These are phyloP conservation scores for Phaedon cochleariae DNA, from an alignment of 2,888 invertebrate species.

Conservation along the genomic window DNA sequence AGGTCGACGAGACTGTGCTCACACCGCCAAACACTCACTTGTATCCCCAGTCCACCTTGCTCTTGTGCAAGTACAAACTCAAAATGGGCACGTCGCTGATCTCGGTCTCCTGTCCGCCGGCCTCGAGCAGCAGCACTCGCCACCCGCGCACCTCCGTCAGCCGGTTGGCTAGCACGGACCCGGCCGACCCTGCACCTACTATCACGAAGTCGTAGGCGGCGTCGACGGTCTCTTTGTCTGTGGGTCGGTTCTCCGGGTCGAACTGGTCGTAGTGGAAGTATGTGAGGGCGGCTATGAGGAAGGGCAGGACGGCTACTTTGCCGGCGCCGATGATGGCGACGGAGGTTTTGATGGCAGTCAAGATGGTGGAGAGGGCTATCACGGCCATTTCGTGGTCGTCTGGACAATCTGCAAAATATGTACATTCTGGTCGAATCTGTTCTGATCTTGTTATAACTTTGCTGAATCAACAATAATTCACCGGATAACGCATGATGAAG, in stretches of 20 bases:
- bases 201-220: slow-evolving; percentile 84
- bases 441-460: no score
- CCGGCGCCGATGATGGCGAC: slow-evolving; percentile 75
- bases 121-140: slow-evolving; percentile 83
- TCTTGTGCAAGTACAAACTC: slow-evolving; percentile 88
- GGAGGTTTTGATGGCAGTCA: slow-evolving; percentile 72
- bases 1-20: no score
- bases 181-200: slow-evolving; percentile 86
- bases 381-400: slow-evolving; percentile 50
- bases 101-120: slow-evolving; percentile 88
- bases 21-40: slow-evolving; percentile 67
- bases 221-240: slow-evolving; percentile 65
- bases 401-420: not conserved
- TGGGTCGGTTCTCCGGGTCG: slow-evolving; percentile 84
- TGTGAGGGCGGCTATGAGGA: slow-evolving; percentile 77
- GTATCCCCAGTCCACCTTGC: slow-evolving; percentile 91
- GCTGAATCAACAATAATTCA: no score
- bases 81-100: slow-evolving; percentile 86
- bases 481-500: no score
- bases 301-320: slow-evolving; percentile 78
- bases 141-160: slow-evolving; percentile 79
- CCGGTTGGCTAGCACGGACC: slow-evolving; percentile 83
- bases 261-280: slow-evolving; percentile 87
- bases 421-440: no score
- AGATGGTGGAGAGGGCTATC: slow-evolving; percentile 62